Percentiles rank a stretch among this genome's conserved stretches.
Evolutionary conservation across 2,888 invertebrate species (phyloP).

Genomic region (Chouioia cunea): DNA sequence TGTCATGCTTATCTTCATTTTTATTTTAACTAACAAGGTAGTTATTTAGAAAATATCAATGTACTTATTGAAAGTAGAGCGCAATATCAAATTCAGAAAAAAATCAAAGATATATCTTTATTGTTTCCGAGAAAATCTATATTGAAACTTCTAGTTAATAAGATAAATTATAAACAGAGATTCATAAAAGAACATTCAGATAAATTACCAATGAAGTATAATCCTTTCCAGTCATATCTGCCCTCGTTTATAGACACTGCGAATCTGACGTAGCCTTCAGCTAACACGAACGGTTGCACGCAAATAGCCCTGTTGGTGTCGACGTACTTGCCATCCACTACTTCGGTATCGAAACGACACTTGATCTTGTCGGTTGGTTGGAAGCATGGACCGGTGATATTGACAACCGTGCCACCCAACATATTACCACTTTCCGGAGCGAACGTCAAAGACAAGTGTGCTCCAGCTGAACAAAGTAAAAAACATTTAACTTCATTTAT

Average conservation of each 20-base stretch:
- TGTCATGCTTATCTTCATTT: no score
- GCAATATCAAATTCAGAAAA: no score
- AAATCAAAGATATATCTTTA: no score
- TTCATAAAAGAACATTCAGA: no score
- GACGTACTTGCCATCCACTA: constrained; percentile 82
- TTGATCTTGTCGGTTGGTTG: constrained; percentile 80
- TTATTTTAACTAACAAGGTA: no score
- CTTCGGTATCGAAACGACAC: constrained; percentile 87
- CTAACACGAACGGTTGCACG: constrained; percentile 87
- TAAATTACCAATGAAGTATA: constrained; percentile 86
- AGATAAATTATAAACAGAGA: no score
- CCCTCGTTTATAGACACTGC: constrained; percentile 84
- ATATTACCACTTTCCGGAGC: constrained; percentile 97
- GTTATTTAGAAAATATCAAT: no score
- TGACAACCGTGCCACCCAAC: constrained; percentile 96
- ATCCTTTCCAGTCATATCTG: constrained; percentile 89
- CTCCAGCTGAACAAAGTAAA: constrained; percentile 77
- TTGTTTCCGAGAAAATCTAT: no score
- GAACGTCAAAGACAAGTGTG: constrained; percentile 85
- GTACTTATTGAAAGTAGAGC: no score
- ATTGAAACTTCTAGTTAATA: no score
- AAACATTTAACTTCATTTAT: no score
- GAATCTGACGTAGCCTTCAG: constrained; percentile 89
- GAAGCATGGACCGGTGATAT: constrained; percentile 97
- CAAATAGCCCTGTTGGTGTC: constrained; percentile 89